Evolutionary conservation across 2,797 vertebrate species (phyloP).

Genomic region (Poecilia picta): DNA sequence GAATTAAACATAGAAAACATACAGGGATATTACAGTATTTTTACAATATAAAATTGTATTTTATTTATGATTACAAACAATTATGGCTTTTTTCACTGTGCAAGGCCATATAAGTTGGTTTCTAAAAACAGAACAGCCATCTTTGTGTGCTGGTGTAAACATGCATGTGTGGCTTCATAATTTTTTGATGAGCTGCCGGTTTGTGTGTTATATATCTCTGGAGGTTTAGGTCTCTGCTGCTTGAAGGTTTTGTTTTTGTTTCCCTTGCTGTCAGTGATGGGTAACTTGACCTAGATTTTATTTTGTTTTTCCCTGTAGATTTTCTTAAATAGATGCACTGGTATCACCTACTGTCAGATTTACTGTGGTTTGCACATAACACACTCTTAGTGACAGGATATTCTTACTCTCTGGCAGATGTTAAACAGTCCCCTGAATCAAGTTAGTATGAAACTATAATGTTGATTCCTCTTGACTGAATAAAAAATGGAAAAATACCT

Average conservation of each 20-base stretch:
- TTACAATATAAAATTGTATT: not conserved
- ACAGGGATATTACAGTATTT: not conserved
- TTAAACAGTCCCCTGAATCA: accelerated
- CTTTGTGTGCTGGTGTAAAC: not conserved
- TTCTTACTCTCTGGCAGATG: not conserved
- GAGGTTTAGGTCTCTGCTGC: not conserved
- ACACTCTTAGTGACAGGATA: not conserved
- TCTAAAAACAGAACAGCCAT: not conserved
- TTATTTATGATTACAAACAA: not conserved
- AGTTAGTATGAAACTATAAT: not conserved
- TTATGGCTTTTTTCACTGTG: not conserved
- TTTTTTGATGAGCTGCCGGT: not conserved
- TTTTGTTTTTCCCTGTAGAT: conserved; percentile 8
- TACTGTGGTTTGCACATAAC: not conserved
- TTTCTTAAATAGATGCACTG: not conserved
- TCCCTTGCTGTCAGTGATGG: conserved; percentile 30
- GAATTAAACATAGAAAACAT: not conserved
- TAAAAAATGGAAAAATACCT: not conserved
- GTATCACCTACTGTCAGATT: conserved; percentile 6
- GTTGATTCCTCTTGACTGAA: not conserved
- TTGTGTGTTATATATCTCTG: conserved; percentile 10
- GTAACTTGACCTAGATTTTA: conserved; percentile 36
- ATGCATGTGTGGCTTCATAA: not conserved
- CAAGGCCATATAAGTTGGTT: not conserved
- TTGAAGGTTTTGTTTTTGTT: conserved; percentile 11